These are phyloP conservation scores for Syrmaticus mikado DNA, from an alignment of 2,113 vertebrate species.

Conservation along the genomic window DNA sequence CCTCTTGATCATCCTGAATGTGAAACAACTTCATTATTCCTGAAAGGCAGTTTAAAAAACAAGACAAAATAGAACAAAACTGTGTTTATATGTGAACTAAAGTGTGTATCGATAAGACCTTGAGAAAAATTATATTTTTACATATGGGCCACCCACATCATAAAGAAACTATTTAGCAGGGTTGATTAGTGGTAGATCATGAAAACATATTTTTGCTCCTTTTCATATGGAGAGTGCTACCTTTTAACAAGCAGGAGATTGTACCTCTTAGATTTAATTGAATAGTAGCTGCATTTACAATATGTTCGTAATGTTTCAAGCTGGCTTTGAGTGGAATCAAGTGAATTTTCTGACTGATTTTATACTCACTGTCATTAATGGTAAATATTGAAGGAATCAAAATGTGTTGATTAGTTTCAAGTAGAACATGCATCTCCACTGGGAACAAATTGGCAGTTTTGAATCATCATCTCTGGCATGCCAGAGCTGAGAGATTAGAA, in stretches of 20 bases:
- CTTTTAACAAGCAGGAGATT: neutral
- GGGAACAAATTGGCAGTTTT: neutral
- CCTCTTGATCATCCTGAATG: neutral
- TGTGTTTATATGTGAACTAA: neutral
- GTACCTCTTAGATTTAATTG: neutral
- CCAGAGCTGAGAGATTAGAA: constrained; percentile 22
- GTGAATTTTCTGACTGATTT: neutral
- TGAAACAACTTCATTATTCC: neutral
- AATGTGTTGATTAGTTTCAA: constrained; percentile 12
- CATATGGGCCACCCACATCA: neutral
- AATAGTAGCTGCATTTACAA: neutral
- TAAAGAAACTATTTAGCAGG: neutral
- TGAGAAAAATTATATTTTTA: neutral
- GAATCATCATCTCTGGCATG: neutral
- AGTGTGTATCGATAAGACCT: neutral
- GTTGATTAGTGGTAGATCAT: neutral
- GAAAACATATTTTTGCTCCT: neutral
- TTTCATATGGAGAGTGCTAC: neutral
- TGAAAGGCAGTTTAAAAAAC: neutral
- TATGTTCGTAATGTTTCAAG: neutral
- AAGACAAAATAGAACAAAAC: neutral
- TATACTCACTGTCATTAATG: neutral
- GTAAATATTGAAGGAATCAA: neutral
- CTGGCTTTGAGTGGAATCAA: neutral
- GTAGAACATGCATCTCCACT: neutral